phyloP scores from a whole-genome alignment of 2,888 invertebrate genomes.

The Ormia ochracea region DNA sequence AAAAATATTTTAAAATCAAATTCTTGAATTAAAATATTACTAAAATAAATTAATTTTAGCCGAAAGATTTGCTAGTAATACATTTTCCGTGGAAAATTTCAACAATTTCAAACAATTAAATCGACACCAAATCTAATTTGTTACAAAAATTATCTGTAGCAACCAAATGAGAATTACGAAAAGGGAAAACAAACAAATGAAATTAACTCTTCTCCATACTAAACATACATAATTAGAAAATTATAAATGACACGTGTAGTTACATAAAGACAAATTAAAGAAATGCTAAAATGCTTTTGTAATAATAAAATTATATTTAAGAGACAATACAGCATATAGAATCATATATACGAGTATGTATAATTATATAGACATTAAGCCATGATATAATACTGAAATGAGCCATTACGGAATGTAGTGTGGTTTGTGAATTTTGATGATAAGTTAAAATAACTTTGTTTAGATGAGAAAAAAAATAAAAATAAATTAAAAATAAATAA shows the following conservation, averaged over 20 bases:
- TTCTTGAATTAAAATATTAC: not conserved
- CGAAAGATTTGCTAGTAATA: not conserved
- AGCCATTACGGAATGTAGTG: not conserved
- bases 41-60: not conserved
- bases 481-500: not conserved
- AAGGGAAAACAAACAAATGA: not conserved
- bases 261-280: constrained; percentile 22
- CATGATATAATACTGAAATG: constrained; percentile 26
- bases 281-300: constrained; percentile 27
- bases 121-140: constrained; percentile 23
- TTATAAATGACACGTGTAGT: constrained; percentile 6
- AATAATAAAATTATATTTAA: constrained; percentile 13
- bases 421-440: constrained; percentile 17
- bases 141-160: not conserved
- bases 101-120: not conserved
- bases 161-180: constrained; percentile 19
- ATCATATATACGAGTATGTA: not conserved
- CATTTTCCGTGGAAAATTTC: not conserved
- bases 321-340: constrained; percentile 23
- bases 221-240: constrained; percentile 20
- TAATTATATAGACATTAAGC: constrained; percentile 42
- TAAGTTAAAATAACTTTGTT: not conserved
- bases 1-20: constrained; percentile 27
- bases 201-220: not conserved
- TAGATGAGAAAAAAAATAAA: not conserved